These are phyloP conservation scores for Oxystoma pomonae DNA, from an alignment of 2,888 invertebrate genomes.

Conservation along the genomic window DNA sequence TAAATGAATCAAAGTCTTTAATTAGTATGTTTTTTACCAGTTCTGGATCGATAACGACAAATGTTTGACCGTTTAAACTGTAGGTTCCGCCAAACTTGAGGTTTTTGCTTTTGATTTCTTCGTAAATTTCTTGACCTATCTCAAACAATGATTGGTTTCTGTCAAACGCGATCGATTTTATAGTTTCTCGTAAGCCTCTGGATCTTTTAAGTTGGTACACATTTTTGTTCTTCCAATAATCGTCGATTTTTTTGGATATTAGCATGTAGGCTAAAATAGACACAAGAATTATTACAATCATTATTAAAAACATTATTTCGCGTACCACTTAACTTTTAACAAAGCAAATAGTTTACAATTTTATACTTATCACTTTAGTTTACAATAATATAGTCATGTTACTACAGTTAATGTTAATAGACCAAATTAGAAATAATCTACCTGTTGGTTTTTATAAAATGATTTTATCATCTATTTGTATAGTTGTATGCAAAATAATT, in stretches of 20 bases:
- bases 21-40: background rate
- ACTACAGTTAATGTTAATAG: too few species aligned
- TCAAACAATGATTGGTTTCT: background rate
- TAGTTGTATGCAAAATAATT: too few species aligned
- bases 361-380: too few species aligned
- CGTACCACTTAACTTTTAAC: too few species aligned
- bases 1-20: constrained; percentile 1
- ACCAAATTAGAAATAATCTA: too few species aligned
- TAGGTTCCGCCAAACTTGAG: background rate
- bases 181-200: background rate
- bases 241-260: background rate
- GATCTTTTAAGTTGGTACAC: background rate
- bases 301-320: too few species aligned
- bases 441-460: too few species aligned
- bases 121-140: background rate
- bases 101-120: background rate
- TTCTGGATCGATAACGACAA: background rate
- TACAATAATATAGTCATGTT: too few species aligned
- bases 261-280: too few species aligned
- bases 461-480: too few species aligned
- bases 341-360: too few species aligned
- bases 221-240: background rate
- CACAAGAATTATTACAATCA: too few species aligned
- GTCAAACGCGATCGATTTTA: background rate
- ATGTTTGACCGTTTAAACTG: background rate